Conservation (phyloP, 2,797 vertebrate species). For the Rhinogobio ventralis region DNA sequence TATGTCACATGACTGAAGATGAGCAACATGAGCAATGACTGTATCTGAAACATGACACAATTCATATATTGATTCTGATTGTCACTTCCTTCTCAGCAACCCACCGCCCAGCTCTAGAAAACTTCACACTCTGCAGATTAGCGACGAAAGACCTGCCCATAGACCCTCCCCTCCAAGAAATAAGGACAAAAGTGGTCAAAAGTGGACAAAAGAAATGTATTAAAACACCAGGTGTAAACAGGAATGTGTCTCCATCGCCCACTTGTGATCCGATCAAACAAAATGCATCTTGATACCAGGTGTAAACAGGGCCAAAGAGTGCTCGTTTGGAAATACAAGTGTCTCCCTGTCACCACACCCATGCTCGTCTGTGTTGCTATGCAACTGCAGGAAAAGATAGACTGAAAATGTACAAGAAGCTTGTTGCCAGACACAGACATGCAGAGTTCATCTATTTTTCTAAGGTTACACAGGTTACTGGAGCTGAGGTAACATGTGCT, state of each 20-base stretch:
- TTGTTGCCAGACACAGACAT: constrained; percentile 51
- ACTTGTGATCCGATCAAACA: not conserved
- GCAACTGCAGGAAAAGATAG: constrained; percentile 65
- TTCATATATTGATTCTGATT: constrained; percentile 7
- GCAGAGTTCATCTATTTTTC: constrained; percentile 56
- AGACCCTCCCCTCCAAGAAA: no score
- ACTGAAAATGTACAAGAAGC: constrained; percentile 58
- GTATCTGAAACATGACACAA: constrained; percentile 11
- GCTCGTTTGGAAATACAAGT: constrained; percentile 53
- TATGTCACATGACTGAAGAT: constrained; percentile 1
- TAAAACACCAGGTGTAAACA: no score
- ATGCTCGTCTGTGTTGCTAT: constrained; percentile 68
- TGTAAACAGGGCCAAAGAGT: constrained; percentile 43
- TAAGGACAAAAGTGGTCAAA: no score
- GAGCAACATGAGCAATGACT: not conserved
- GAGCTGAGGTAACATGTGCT: constrained; percentile 12
- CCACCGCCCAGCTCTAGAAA: not conserved
- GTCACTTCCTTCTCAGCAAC: not conserved
- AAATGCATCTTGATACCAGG: not conserved
- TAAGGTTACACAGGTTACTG: constrained; percentile 52
- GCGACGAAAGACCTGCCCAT: no score
- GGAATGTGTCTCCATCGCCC: not conserved
- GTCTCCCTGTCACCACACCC: constrained; percentile 63
- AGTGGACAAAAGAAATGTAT: no score
- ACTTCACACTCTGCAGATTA: not conserved